phyloP scores from a whole-genome alignment of 1,140 invertebrate species.

The Orchesella cincta region DNA sequence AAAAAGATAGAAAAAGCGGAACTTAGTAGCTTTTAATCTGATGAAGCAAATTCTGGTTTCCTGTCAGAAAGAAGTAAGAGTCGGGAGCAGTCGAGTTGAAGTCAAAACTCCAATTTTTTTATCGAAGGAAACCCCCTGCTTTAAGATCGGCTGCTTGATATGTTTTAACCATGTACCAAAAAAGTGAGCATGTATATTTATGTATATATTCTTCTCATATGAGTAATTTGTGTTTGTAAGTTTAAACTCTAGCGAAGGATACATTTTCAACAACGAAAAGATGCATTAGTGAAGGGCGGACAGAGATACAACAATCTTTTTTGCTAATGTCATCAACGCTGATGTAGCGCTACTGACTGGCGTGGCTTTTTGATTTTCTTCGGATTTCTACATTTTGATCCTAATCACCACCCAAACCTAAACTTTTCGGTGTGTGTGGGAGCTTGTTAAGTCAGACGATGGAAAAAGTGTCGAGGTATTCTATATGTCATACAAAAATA shows the following conservation, averaged over 20 bases:
- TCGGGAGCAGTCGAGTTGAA: not conserved
- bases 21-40: slow-evolving; percentile 32
- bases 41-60: slow-evolving; percentile 37
- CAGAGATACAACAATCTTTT: not conserved
- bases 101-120: slow-evolving; percentile 16
- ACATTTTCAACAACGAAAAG: not conserved
- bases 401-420: slow-evolving; percentile 4
- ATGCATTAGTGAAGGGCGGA: not conserved
- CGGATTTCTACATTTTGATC: not conserved
- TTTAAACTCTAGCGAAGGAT: not conserved
- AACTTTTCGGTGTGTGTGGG: not conserved
- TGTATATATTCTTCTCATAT: not conserved
- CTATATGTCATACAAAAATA: not conserved
- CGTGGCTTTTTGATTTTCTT: not conserved
- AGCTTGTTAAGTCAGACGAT: slow-evolving; percentile 1
- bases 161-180: not conserved
- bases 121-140: not conserved
- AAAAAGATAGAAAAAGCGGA: slow-evolving; percentile 16
- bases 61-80: slow-evolving; percentile 27
- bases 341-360: not conserved
- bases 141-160: not conserved
- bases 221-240: not conserved
- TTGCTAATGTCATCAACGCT: not conserved
- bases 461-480: not conserved
- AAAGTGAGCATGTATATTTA: not conserved